These are phyloP conservation scores for Acholoe squamosa DNA, from an alignment of 2,888 invertebrate species.

Conservation along the genomic window DNA sequence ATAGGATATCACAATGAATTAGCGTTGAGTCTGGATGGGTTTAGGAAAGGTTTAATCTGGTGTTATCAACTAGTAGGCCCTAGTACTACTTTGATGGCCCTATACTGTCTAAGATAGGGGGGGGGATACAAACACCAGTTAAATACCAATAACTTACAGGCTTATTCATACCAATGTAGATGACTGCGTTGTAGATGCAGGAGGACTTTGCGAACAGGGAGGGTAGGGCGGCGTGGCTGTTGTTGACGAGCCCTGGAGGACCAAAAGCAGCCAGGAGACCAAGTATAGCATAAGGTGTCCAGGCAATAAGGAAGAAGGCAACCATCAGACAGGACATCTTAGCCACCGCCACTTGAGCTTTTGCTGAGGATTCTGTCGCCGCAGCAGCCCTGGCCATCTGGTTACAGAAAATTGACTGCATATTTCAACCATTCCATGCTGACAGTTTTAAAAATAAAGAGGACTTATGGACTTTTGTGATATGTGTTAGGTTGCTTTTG, in stretches of 20 bases:
- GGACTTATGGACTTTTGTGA: too few species aligned
- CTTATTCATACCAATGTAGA: conserved; percentile 62
- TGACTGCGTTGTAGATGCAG: conserved; percentile 54
- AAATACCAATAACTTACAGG: conserved; percentile 32
- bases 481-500: too few species aligned
- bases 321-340: conserved; percentile 57
- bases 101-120: too few species aligned
- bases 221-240: not conserved
- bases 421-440: too few species aligned
- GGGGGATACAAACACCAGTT: too few species aligned
- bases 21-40: too few species aligned
- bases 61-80: not conserved
- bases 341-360: conserved; percentile 35
- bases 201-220: conserved; percentile 58
- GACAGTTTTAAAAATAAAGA: too few species aligned
- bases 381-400: conserved; percentile 37
- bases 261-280: conserved; percentile 18
- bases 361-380: conserved; percentile 22
- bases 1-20: too few species aligned
- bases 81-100: too few species aligned
- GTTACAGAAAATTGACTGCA: not conserved
- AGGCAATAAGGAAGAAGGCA: conserved; percentile 36
- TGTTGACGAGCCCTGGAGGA: not conserved
- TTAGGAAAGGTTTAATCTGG: too few species aligned
- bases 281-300: conserved; percentile 59